Evolutionary conservation across 2,888 invertebrate genomes (phyloP), one percentile per base, ranked within the genome.

Genomic region (Cremastinae sp.): DNA sequence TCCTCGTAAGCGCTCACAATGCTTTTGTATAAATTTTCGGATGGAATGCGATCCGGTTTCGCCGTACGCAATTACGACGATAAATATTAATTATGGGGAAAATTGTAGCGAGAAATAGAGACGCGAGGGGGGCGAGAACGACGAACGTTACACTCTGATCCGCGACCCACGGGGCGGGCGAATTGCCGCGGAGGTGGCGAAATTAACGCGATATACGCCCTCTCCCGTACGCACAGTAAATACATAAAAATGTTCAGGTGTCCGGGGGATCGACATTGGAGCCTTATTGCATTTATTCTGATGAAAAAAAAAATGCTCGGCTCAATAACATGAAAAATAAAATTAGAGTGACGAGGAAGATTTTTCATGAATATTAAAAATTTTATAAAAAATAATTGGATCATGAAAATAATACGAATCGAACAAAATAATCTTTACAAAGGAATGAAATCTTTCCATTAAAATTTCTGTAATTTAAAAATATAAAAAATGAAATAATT

Each of bases 1-100:
- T 5, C 2, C 28, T 28, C 35, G 47, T 45, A 20, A 22, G 53
- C 22, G 43, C 18, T 10, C 28, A n/a, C 39, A 5, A 5, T 22
- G 20, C 12, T 12, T 28, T n/a, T n/a, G 53, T 47, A 56, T 41
- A 71, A 55, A 66, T 66, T 65, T 75, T 47, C 45, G 43, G 12
- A 49, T 28, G n/a, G 8, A 9, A 62, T 8, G 59, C 51, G 58
- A 35, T 22, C 66, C 49, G 65, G 35, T 37, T 55, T 14, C 39
- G 10, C 8, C 68, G 51, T 39, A 56, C 49, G 64, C 59, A 65
- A 76, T 76, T 59, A 69, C 59, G 74, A 74, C 74, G 64, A 76
- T 74, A 69, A 76, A 76, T 74, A 76, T 74, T 76, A 69, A 76
- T 76, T 76, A 76, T 66, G 69, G 61, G 62, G 58, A 73, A 66